Conservation (phyloP, 2,113 vertebrate genomes). For the Sorex araneus region DNA sequence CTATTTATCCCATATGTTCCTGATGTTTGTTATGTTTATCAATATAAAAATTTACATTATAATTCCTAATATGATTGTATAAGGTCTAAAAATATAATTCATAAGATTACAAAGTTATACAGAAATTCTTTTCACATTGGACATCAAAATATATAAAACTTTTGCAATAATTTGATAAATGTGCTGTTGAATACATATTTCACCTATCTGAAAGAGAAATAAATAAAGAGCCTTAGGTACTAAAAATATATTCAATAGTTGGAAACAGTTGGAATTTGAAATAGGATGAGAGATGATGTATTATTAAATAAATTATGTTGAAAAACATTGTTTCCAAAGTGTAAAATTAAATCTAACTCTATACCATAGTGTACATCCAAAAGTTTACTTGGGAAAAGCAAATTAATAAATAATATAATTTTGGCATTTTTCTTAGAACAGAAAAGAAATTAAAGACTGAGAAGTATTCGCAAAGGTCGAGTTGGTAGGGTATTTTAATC, state of each 20-base stretch:
- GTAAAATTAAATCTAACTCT: neutral
- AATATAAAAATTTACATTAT: neutral
- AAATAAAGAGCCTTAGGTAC: constrained; percentile 39
- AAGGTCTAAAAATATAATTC: constrained; percentile 12
- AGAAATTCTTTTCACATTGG: neutral
- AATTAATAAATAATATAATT: constrained; percentile 18
- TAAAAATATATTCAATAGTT: constrained; percentile 49
- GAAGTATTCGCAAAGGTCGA: accelerated
- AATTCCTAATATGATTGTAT: constrained; percentile 26
- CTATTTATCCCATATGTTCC: neutral
- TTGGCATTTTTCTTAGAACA: neutral
- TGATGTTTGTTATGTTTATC: constrained; percentile 27
- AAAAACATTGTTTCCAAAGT: constrained; percentile 52
- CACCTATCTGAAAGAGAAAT: neutral
- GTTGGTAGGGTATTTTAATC: neutral
- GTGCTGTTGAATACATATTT: constrained; percentile 17
- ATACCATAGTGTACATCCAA: constrained; percentile 27
- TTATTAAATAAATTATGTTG: constrained; percentile 57
- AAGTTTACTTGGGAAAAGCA: neutral
- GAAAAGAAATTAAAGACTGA: neutral
- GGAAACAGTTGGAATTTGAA: constrained; percentile 32
- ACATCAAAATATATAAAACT: constrained; percentile 55
- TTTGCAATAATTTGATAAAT: constrained; percentile 46
- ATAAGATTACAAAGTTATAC: constrained; percentile 13
- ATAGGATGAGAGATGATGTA: constrained; percentile 45